Percentiles rank a stretch among this genome's conserved stretches.
Conservation (phyloP, 2,888 invertebrate genomes). For the Lydus trimaculatus region DNA sequence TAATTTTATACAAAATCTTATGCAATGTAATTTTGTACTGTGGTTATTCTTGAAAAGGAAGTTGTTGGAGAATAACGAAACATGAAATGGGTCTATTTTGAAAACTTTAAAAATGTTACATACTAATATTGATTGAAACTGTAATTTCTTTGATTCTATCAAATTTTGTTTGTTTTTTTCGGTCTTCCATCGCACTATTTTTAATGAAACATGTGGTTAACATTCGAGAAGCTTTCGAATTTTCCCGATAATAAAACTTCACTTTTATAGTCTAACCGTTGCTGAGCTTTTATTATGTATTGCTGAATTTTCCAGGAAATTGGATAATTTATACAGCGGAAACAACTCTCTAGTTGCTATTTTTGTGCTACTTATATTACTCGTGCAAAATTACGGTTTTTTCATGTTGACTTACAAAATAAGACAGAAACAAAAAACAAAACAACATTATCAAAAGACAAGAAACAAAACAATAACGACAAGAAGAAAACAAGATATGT, state of each 20-base stretch:
- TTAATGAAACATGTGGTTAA: conserved; percentile 9
- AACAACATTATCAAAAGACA: not conserved
- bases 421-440: not conserved
- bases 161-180: not conserved
- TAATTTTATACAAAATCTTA: conserved; percentile 33
- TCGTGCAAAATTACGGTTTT: not conserved
- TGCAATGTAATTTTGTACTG: conserved; percentile 36
- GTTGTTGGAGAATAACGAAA: conserved; percentile 13
- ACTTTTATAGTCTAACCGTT: conserved; percentile 16
- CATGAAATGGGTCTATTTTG: conserved; percentile 10
- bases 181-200: not conserved
- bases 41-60: conserved; percentile 14
- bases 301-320: conserved; percentile 33
- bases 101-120: conserved; percentile 6
- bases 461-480: not conserved
- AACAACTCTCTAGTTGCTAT: conserved; percentile 26
- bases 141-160: conserved; percentile 18
- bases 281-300: conserved; percentile 27
- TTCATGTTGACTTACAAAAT: not conserved
- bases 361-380: conserved; percentile 24
- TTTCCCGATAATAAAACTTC: conserved; percentile 10
- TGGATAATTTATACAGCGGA: conserved; percentile 33
- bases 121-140: not conserved
- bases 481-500: not conserved
- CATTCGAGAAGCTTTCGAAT: conserved; percentile 20